Evolutionary conservation across 2,888 invertebrate genomes (phyloP).

Genomic region (Cylindroiulus punctatus): DNA sequence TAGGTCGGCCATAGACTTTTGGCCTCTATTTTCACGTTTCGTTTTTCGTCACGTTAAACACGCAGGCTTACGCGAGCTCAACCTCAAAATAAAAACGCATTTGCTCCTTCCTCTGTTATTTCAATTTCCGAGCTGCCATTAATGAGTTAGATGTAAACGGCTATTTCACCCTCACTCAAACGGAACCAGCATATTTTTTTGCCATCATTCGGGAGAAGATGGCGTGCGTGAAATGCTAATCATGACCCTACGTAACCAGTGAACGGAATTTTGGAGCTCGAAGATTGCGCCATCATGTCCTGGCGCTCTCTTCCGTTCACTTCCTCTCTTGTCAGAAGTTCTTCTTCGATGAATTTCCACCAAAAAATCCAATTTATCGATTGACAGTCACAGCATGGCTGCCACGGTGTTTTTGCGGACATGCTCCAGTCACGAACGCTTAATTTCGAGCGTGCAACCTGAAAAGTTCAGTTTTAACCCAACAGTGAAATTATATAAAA

Average conservation of each 20-base stretch:
- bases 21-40: not conserved
- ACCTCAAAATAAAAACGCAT: not conserved
- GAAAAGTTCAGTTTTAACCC: not conserved
- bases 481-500: not conserved
- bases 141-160: not conserved
- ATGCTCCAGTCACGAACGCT: not conserved
- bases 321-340: not conserved
- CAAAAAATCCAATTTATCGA: not conserved
- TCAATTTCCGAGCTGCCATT: not conserved
- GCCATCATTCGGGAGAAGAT: not conserved
- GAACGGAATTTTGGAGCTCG: not conserved
- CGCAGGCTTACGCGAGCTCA: not conserved
- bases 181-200: slow-evolving; percentile 7
- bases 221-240: slow-evolving; percentile 25
- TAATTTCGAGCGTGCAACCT: not conserved
- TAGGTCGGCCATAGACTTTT: slow-evolving; percentile 30
- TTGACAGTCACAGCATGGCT: not conserved
- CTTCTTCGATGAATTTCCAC: not conserved
- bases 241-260: not conserved
- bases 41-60: not conserved
- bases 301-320: not conserved
- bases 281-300: not conserved
- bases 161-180: not conserved
- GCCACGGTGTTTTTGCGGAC: not conserved
- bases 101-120: too few species aligned